phyloP scores from a whole-genome alignment of 2,113 vertebrate genomes.

The Cryptotis parvus region DNA sequence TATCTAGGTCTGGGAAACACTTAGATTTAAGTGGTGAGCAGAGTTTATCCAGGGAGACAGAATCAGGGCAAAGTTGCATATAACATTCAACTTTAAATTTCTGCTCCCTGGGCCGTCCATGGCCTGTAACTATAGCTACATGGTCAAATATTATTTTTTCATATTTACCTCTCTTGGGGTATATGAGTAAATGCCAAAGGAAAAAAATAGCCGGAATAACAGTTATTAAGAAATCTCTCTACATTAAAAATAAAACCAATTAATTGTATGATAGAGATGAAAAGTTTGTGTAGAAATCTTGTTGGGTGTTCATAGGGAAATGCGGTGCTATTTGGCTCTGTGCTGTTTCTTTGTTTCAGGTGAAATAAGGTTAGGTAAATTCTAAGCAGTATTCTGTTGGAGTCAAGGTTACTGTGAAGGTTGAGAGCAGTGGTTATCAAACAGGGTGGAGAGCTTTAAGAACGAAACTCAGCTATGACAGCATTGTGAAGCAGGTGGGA shows the following conservation, averaged over 20 bases:
- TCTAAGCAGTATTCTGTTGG: slow-evolving; percentile 18
- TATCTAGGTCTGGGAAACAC: slow-evolving; percentile 70
- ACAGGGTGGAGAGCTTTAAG: slow-evolving; percentile 36
- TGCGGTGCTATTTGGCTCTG: neutral
- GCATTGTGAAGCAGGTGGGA: slow-evolving; percentile 18
- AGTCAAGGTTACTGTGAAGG: slow-evolving; percentile 48
- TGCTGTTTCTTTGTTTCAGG: slow-evolving; percentile 21
- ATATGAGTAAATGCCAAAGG: slow-evolving; percentile 63
- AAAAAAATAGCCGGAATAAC: slow-evolving; percentile 76
- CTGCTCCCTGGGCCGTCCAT: slow-evolving; percentile 69
- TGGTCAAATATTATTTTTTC: slow-evolving; percentile 71
- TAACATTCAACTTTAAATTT: slow-evolving; percentile 81
- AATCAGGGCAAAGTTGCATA: slow-evolving; percentile 79
- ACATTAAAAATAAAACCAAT: slow-evolving; percentile 61
- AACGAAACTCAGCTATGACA: neutral
- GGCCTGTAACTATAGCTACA: slow-evolving; percentile 75
- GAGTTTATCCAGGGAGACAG: slow-evolving; percentile 80
- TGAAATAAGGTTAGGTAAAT: slow-evolving; percentile 63
- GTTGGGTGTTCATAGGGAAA: slow-evolving; percentile 68
- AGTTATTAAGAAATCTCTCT: slow-evolving; percentile 75
- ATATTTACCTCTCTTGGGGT: slow-evolving; percentile 68
- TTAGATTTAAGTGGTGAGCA: slow-evolving; percentile 73
- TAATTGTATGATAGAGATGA: slow-evolving; percentile 60
- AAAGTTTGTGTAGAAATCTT: slow-evolving; percentile 70
- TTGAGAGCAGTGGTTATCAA: slow-evolving; percentile 31